These are phyloP conservation scores for Nasonia giraulti DNA, from an alignment of 1,140 invertebrate species.

Conservation along the genomic window DNA sequence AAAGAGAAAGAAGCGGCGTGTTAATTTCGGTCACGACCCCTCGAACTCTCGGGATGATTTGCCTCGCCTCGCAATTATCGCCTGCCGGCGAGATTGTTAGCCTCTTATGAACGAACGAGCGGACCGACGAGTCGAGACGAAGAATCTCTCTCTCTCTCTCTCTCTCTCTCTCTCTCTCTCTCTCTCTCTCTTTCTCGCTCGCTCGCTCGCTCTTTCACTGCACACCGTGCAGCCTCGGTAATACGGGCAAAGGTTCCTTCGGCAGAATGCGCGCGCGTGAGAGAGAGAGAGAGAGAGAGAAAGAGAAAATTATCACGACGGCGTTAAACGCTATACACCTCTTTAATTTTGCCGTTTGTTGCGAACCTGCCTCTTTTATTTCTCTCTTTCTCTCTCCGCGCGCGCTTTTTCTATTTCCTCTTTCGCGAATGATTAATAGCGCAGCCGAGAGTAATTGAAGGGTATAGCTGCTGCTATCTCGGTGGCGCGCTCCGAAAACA, in stretches of 20 bases:
- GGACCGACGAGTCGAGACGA: conserved; percentile 25
- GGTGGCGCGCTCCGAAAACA: conserved; percentile 5
- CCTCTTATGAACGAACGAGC: conserved; percentile 49
- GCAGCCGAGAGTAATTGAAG: conserved; percentile 46
- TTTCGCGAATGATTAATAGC: conserved; percentile 50
- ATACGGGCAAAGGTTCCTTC: conserved; percentile 30
- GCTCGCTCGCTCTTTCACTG: conserved; percentile 13
- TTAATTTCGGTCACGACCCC: conserved; percentile 53
- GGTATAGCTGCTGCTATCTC: background rate
- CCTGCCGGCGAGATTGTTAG: conserved; percentile 51
- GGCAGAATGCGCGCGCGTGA: no score
- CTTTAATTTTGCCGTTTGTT: conserved; percentile 51
- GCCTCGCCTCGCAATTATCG: conserved; percentile 51
- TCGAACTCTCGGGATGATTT: conserved; percentile 50
- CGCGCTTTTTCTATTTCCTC: background rate
- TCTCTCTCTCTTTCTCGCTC: no score
- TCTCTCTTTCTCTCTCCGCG: background rate
- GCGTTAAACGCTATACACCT: conserved; percentile 44
- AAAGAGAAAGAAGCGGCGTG: conserved; percentile 39
- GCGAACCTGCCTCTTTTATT: background rate
- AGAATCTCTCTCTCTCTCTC: no score
- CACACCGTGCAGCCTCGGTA: background rate
- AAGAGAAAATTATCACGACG: conserved; percentile 50
- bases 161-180: no score
- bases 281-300: background rate